These are phyloP conservation scores for Centropristis striata DNA, from an alignment of 2,113 vertebrate species.

Conservation along the genomic window DNA sequence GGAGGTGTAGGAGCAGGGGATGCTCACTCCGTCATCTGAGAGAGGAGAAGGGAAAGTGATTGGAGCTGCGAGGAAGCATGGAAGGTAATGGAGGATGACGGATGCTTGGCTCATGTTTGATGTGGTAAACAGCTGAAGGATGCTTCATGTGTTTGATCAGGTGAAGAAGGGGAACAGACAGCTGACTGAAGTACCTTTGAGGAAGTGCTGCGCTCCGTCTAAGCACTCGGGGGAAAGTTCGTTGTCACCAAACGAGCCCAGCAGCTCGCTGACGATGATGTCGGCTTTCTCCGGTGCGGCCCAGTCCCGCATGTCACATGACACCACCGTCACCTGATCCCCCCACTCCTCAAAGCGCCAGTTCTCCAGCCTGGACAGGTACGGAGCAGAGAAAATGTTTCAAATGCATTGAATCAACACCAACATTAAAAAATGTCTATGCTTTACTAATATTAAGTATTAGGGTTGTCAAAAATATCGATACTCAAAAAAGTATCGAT, in stretches of 20 bases:
- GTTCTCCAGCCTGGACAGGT: constrained; percentile 88
- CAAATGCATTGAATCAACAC: neutral
- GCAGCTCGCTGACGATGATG: constrained; percentile 93
- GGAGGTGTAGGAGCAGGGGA: constrained; percentile 92
- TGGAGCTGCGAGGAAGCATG: constrained; percentile 27
- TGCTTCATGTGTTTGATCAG: too few species aligned
- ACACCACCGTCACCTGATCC: constrained; percentile 93
- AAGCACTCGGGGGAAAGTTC: constrained; percentile 95
- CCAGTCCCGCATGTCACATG: constrained; percentile 94
- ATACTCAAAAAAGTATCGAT: too few species aligned
- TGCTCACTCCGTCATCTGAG: constrained; percentile 91
- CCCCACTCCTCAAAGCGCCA: constrained; percentile 97
- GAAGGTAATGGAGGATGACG: constrained; percentile 13
- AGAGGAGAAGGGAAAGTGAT: constrained; percentile 28
- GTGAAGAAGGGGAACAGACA: too few species aligned
- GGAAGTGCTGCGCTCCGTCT: constrained; percentile 93
- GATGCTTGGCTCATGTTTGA: neutral
- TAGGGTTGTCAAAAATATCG: too few species aligned
- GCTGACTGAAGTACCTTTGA: constrained; percentile 86
- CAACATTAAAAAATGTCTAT: neutral
- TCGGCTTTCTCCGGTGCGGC: constrained; percentile 92
- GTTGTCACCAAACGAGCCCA: constrained; percentile 95
- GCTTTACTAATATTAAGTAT: too few species aligned
- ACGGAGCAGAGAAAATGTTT: neutral
- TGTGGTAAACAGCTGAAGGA: neutral